These are phyloP conservation scores for Acyrthosiphon pisum DNA, from an alignment of 1,140 invertebrate genomes.

Conservation along the genomic window DNA sequence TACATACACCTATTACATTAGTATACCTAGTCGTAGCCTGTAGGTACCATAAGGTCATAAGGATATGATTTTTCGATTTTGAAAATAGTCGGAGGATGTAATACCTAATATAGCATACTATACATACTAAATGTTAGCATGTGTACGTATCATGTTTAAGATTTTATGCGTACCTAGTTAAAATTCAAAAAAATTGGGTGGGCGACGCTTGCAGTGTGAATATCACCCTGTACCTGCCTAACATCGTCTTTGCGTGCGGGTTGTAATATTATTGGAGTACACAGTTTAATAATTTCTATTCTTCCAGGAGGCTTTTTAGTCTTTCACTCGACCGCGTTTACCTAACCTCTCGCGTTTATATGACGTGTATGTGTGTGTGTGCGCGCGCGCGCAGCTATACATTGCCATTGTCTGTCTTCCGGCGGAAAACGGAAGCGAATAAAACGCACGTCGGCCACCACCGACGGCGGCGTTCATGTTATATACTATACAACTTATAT, in stretches of 20 bases:
- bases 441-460: conserved; percentile 21
- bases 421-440: conserved; percentile 51
- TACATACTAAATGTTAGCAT: no score
- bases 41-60: no score
- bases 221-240: not conserved
- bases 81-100: not conserved
- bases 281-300: not conserved
- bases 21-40: no score
- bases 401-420: conserved; percentile 37
- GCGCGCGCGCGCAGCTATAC: not conserved
- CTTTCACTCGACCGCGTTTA: not conserved
- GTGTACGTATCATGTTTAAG: no score
- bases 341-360: not conserved
- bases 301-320: not conserved
- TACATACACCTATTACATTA: no score
- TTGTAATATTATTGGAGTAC: not conserved
- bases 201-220: not conserved
- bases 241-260: not conserved
- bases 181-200: no score
- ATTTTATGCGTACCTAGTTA: no score
- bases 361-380: not conserved
- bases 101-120: no score
- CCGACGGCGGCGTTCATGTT: not conserved
- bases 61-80: not conserved
- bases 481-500: not conserved